phyloP scores from a whole-genome alignment of 2,113 vertebrate genomes.

The Tilapia sparmanii region DNA sequence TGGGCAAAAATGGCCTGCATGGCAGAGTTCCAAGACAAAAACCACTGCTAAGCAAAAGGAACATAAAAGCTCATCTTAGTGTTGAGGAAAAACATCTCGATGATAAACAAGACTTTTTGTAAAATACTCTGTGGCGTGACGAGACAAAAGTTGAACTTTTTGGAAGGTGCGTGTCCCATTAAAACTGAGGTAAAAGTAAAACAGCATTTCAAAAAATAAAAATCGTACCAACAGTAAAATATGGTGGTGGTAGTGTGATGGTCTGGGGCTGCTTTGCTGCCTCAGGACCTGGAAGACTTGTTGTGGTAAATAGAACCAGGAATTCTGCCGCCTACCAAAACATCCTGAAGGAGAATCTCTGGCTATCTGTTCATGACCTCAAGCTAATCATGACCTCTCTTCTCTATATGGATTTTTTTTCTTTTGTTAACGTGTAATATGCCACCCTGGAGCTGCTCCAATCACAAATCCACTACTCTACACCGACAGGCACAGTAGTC shows the following conservation, averaged over 20 bases:
- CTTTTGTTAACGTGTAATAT: background rate
- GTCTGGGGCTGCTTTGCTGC: background rate
- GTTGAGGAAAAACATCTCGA: accelerated
- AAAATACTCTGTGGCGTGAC: background rate
- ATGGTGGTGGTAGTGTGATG: background rate
- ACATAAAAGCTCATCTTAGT: background rate
- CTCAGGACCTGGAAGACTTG: background rate
- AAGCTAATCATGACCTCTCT: background rate
- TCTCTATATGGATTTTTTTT: background rate
- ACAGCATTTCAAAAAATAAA: background rate
- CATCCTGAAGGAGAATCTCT: background rate
- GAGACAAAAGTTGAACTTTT: background rate
- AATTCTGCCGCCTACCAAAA: background rate
- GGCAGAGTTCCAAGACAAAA: background rate
- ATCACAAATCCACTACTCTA: background rate
- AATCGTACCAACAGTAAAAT: background rate
- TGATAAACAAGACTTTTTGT: background rate
- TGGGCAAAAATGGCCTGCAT: background rate
- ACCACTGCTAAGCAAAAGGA: background rate
- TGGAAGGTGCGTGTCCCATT: background rate
- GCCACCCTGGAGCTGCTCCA: background rate
- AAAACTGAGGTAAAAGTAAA: background rate
- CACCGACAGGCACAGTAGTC: background rate
- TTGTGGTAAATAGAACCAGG: background rate
- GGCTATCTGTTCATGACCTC: background rate